phyloP scores from a whole-genome alignment of 2,797 vertebrate species.

The Emys orbicularis region DNA sequence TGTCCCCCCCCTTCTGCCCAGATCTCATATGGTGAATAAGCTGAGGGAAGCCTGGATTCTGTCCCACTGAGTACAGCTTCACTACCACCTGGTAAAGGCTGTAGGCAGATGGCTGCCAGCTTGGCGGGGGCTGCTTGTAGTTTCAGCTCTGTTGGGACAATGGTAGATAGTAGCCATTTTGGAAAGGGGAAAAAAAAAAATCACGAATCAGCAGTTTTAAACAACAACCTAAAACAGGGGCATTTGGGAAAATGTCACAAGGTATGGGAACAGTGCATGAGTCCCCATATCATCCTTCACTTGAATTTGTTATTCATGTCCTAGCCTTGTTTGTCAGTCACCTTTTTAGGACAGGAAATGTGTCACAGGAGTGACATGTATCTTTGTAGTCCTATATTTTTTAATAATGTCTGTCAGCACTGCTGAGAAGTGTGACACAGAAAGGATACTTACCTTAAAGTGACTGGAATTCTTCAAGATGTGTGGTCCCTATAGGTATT shows the following conservation, averaged over 20 bases:
- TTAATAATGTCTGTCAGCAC: constrained; percentile 1
- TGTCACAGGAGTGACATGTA: background rate
- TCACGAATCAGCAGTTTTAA: constrained; percentile 22
- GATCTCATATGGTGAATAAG: background rate
- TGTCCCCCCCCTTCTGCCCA: background rate
- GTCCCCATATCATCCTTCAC: background rate
- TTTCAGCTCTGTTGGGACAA: constrained; percentile 55
- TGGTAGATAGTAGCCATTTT: constrained; percentile 52
- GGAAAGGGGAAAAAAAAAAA: constrained; percentile 12
- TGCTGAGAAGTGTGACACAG: constrained; percentile 17
- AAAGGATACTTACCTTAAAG: no score
- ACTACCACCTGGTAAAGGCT: background rate
- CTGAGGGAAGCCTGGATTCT: no score
- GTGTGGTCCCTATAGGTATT: no score
- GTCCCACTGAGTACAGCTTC: no score
- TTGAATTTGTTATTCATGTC: background rate
- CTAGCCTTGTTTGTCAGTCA: fast-evolving
- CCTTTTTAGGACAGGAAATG: background rate
- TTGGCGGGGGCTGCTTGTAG: background rate
- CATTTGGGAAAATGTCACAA: constrained; percentile 52
- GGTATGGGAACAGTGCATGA: constrained; percentile 23
- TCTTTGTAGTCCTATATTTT: background rate
- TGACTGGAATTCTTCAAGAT: no score
- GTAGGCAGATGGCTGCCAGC: constrained; percentile 22
- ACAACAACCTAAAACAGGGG: constrained; percentile 22